A percentile compares a stretch with the other conserved stretches of the same genome.
phyloP scores from a whole-genome alignment of 2,888 invertebrate genomes.

The Pseudococcus jackbeardsleyi region DNA sequence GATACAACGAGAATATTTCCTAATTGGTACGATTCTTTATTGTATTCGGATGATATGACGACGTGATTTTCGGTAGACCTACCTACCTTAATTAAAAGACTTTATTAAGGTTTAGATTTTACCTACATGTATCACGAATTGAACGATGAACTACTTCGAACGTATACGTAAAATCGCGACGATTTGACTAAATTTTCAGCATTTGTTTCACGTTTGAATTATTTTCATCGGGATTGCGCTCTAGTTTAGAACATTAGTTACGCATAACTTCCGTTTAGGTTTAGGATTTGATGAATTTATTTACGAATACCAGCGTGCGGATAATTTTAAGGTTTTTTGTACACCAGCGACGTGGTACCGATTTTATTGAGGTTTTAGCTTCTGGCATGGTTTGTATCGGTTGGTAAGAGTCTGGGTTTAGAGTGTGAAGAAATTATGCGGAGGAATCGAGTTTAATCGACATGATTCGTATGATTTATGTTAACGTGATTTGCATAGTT shows the following conservation, averaged over 20 bases:
- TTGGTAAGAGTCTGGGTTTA: neutral
- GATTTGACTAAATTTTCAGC: neutral
- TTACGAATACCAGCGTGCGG: neutral
- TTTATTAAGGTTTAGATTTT: neutral
- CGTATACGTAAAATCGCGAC: neutral
- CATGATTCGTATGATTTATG: too few species aligned
- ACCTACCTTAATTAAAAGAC: neutral
- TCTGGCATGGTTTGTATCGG: neutral
- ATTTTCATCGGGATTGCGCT: neutral
- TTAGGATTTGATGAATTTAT: neutral
- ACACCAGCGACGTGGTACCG: neutral
- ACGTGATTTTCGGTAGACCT: neutral
- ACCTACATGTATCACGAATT: too few species aligned
- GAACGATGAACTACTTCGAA: neutral
- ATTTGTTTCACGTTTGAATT: conserved; percentile 14
- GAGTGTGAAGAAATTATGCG: neutral
- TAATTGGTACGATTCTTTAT: neutral
- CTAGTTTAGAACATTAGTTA: neutral
- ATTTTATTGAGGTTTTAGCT: neutral
- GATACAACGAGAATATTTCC: neutral
- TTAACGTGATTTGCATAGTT: too few species aligned
- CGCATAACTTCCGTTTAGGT: neutral
- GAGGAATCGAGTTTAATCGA: too few species aligned
- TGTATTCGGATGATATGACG: neutral
- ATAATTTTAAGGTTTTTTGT: neutral